Evolutionary conservation across 1,140 invertebrate genomes (phyloP).

Genomic region (Cyphomyrmex costatus): DNA sequence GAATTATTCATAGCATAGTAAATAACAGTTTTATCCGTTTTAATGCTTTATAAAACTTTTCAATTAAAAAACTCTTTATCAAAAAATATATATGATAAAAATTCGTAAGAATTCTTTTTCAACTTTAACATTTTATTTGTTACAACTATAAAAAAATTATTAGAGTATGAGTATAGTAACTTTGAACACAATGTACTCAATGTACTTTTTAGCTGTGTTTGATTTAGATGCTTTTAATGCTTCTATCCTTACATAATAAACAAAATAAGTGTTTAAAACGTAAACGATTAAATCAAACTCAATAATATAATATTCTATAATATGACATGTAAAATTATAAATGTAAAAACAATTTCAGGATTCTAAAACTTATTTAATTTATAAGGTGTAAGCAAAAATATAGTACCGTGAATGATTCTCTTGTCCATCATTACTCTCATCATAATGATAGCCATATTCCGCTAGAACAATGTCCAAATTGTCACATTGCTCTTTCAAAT

Average conservation of each 20-base stretch:
- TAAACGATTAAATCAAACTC: too few species aligned
- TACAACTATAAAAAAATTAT: background rate
- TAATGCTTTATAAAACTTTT: background rate
- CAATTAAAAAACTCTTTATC: background rate
- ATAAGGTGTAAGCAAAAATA: background rate
- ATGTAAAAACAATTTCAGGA: background rate
- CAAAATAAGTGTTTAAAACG: too few species aligned
- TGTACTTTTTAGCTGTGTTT: too few species aligned
- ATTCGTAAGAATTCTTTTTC: background rate
- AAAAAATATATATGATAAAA: constrained; percentile 4
- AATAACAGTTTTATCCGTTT: background rate
- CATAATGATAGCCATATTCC: constrained; percentile 65
- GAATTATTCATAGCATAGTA: too few species aligned
- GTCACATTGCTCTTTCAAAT: constrained; percentile 55
- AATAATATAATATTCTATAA: background rate
- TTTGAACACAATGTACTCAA: too few species aligned
- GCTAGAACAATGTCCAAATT: constrained; percentile 61
- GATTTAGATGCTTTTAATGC: too few species aligned
- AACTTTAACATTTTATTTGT: background rate
- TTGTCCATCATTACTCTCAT: background rate
- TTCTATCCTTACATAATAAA: too few species aligned
- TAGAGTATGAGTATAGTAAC: too few species aligned
- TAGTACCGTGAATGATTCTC: constrained; percentile 19
- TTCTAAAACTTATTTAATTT: background rate
- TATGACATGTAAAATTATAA: background rate